A percentile compares a stretch with the other conserved stretches of the same genome.
phyloP scores from a whole-genome alignment of 35 echinoderm and acorn worm species.

The Ophiothrix spiculata region DNA sequence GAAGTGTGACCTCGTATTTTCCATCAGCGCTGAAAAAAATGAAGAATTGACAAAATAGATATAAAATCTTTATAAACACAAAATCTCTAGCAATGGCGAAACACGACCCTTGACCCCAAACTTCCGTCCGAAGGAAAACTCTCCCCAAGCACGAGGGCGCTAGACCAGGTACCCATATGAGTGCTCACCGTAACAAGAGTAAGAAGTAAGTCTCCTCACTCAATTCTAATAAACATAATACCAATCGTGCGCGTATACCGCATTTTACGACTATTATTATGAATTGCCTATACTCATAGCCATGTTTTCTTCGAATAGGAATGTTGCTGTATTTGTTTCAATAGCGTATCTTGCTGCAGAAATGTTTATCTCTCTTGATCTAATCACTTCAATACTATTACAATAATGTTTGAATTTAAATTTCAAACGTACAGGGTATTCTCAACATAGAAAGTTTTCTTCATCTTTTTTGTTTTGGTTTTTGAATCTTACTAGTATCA shows the following conservation, averaged over 20 bases:
- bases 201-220: neutral
- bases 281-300: too few relatives aligned
- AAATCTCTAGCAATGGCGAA: neutral
- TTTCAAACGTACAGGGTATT: neutral
- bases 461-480: neutral
- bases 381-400: neutral
- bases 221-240: neutral
- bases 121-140: neutral
- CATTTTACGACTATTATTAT: too few relatives aligned
- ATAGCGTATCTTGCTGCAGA: too few relatives aligned
- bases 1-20: constrained; percentile 57
- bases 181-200: neutral
- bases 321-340: too few relatives aligned
- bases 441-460: neutral
- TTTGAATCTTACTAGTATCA: neutral
- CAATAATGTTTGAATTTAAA: neutral
- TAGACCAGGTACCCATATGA: neutral
- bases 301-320: too few relatives aligned
- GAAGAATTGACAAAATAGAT: neutral
- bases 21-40: constrained; percentile 80
- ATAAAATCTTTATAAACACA: neutral
- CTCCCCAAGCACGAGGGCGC: neutral
- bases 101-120: neutral
- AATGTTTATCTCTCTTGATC: neutral
- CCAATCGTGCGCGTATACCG: too few relatives aligned